These are phyloP conservation scores for Myotis daubentonii DNA, from an alignment of 2,797 vertebrate species.

Conservation along the genomic window DNA sequence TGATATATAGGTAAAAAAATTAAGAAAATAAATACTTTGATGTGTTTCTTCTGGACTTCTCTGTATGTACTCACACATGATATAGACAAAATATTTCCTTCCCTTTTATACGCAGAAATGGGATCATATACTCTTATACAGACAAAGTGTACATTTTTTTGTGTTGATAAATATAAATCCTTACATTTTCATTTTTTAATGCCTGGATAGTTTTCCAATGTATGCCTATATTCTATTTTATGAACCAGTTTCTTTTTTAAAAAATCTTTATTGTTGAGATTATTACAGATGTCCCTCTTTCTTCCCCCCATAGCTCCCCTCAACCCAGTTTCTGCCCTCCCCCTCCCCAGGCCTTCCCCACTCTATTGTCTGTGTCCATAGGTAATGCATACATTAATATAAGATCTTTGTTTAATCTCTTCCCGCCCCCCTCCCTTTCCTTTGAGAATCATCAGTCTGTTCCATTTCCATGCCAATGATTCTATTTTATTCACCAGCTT, in stretches of 20 bases:
- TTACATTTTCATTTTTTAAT: conserved; percentile 12
- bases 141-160: not conserved
- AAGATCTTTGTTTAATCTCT: too few relatives aligned
- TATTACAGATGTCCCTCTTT: too few relatives aligned
- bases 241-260: not conserved
- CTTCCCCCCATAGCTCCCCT: too few relatives aligned
- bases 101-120: conserved; percentile 33
- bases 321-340: too few relatives aligned
- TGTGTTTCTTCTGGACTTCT: not conserved
- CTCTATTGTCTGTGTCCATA: too few relatives aligned
- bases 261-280: too few relatives aligned
- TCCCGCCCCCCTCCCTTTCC: too few relatives aligned
- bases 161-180: not conserved
- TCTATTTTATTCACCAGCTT: too few relatives aligned
- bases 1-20: not conserved
- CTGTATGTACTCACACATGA: not conserved
- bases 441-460: too few relatives aligned
- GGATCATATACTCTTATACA: not conserved
- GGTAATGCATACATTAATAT: too few relatives aligned
- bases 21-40: not conserved
- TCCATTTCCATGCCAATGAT: too few relatives aligned
- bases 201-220: not conserved
- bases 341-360: too few relatives aligned
- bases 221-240: not conserved
- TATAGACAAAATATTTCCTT: not conserved